Conservation (phyloP, 1,140 invertebrate species). For the Leptopilina clavipes region DNA sequence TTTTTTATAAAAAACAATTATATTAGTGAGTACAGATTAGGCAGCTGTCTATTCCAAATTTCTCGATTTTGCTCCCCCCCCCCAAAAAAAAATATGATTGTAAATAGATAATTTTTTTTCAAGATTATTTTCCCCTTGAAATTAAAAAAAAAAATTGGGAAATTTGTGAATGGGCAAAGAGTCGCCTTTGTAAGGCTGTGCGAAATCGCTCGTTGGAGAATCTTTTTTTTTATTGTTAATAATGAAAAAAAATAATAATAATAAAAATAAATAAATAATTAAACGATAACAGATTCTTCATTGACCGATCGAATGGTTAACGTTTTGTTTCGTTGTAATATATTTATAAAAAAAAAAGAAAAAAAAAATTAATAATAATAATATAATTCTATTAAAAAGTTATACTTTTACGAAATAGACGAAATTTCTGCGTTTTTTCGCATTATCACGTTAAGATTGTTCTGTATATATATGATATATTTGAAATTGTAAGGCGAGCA, state of each 20-base stretch:
- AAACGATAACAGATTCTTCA: slow-evolving; percentile 41
- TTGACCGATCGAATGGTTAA: slow-evolving; percentile 45
- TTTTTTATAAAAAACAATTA: too few relatives aligned
- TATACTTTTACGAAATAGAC: slow-evolving; percentile 52
- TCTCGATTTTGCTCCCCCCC: not conserved
- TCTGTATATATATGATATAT: slow-evolving; percentile 68
- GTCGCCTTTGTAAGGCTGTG: slow-evolving; percentile 56
- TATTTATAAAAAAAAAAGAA: slow-evolving; percentile 48
- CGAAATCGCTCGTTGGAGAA: slow-evolving; percentile 45
- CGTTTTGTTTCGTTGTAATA: slow-evolving; percentile 56
- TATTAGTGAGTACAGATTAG: slow-evolving; percentile 34
- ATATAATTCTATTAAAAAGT: not conserved
- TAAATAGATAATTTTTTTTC: not conserved
- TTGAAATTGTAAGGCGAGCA: slow-evolving; percentile 68
- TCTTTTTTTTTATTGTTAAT: slow-evolving; percentile 7
- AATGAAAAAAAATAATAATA: not conserved
- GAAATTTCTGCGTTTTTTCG: slow-evolving; percentile 63
- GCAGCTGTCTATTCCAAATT: not conserved
- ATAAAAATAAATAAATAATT: not conserved
- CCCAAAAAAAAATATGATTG: not conserved
- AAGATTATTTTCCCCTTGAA: not conserved
- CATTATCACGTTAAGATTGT: slow-evolving; percentile 66
- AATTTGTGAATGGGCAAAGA: slow-evolving; percentile 49
- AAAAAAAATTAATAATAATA: too few relatives aligned
- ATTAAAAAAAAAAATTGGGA: not conserved